Base-by-base conservation (phyloP, 2,113 vertebrate species). In the Nothoprocta pentlandii region DNA sequence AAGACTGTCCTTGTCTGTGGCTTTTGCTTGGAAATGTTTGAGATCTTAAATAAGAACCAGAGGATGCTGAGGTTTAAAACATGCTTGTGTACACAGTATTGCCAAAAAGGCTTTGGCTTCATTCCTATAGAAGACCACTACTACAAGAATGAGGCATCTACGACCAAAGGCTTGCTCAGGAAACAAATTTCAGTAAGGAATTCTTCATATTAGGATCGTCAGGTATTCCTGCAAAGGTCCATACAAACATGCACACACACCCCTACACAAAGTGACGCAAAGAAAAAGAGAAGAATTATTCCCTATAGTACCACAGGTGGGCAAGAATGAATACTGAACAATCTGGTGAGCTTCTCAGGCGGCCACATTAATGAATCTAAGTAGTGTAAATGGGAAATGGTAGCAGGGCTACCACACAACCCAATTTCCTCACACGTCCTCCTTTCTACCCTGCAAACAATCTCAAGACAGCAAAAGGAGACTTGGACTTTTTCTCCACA, bases 361-460 rank as follows among this genome's bases (percentile, higher is more conserved):
- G 23, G 23, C 63, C 2, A 0, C 19, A 53, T 6, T 28, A 64
- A n/a, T 21, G 9, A 58, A 89, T 42, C 32, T 32, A 62, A 25
- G 36, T 7, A 49, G 16, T 3, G 0, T 2, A 51, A 85, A 22
- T 22, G 78, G 46, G 67, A 84, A 61, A 28, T 64, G 16, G n/a
- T 61, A 54, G 25, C 12, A 16, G 16, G 87, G 39, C 1, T 1
- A 54, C 4, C 21, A 16, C 41, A 49, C 0, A 0, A 23, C 34
- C 54, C 9, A 6, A 36, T 51, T 51, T 36, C 42, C 9, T 14
- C 41, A 4, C 30, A 34, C 23, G 8, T 0, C 62, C 41, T 32
- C 34, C 3, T 47, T 79, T 62, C 42, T 58, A 21, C 62, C 39
- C 34, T 69, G 54, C 15, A 44, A 15, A 16, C 28, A 47, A n/a